Percentiles rank a stretch among this genome's conserved stretches.
Evolutionary conservation across 1,140 invertebrate genomes (phyloP).

Genomic region (Monochamus saltuarius): DNA sequence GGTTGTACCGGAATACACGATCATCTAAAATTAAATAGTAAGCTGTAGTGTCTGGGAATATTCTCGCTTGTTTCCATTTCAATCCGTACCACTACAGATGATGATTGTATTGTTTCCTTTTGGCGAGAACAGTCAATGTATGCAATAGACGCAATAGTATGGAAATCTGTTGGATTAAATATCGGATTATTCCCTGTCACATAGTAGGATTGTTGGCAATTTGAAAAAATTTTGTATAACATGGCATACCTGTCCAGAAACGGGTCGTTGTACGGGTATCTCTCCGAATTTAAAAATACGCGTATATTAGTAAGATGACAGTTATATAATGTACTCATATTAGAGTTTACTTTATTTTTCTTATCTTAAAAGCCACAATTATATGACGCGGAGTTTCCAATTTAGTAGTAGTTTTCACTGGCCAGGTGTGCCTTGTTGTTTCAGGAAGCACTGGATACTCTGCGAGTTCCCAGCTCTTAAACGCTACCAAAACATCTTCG

Average conservation of each 20-base stretch:
- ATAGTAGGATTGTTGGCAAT: slow-evolving; percentile 36
- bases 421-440: slow-evolving; percentile 14
- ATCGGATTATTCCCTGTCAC: slow-evolving; percentile 12
- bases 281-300: slow-evolving; percentile 28
- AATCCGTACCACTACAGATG: too few relatives aligned
- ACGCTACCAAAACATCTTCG: slow-evolving; percentile 21
- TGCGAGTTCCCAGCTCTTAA: slow-evolving; percentile 27
- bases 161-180: background rate
- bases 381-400: slow-evolving; percentile 21
- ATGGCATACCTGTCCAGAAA: slow-evolving; percentile 30
- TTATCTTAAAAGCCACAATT: slow-evolving; percentile 25
- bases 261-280: slow-evolving; percentile 43
- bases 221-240: slow-evolving; percentile 41
- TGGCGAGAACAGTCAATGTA: too few relatives aligned
- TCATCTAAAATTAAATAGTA: slow-evolving; percentile 1
- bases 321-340: slow-evolving; percentile 23
- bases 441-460: slow-evolving; percentile 13
- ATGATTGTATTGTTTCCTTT: too few relatives aligned
- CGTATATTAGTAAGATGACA: slow-evolving; percentile 13
- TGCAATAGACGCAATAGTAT: too few relatives aligned
- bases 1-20: background rate
- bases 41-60: background rate
- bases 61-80: too few relatives aligned
- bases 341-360: slow-evolving; percentile 4
- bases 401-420: slow-evolving; percentile 37